A percentile compares a stretch with the other conserved stretches of the same genome.
Conservation (phyloP, 2,113 vertebrate species). For the Caloenas nicobarica region DNA sequence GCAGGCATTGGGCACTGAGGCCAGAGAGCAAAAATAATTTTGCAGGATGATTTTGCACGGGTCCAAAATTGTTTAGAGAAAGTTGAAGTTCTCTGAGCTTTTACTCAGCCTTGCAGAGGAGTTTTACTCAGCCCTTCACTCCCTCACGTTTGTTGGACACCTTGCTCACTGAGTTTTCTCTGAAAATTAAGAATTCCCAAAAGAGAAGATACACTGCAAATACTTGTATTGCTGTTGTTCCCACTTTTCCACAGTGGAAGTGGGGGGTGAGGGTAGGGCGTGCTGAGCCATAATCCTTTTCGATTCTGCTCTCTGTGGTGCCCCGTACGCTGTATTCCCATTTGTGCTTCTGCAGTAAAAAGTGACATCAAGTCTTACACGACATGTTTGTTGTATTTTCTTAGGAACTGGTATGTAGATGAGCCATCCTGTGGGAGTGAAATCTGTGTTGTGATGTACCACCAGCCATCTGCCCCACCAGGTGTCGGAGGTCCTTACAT, state of each 20-base stretch:
- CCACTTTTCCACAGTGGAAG: neutral
- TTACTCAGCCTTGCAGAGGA: neutral
- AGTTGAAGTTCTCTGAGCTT: neutral
- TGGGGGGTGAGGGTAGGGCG: accelerated
- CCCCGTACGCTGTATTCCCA: neutral
- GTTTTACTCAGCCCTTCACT: neutral
- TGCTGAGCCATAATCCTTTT: neutral
- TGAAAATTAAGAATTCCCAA: neutral
- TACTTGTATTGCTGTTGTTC: accelerated
- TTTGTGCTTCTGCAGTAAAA: neutral
- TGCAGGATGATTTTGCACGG: neutral
- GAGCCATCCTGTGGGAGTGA: constrained; percentile 92
- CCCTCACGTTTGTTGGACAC: accelerated
- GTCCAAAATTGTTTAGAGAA: neutral
- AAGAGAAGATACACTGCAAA: neutral
- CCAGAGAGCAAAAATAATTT: neutral
- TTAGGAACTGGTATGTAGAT: constrained; percentile 92
- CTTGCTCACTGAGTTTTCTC: accelerated
- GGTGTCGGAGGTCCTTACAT: constrained; percentile 81
- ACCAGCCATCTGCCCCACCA: constrained; percentile 81
- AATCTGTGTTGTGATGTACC: constrained; percentile 90
- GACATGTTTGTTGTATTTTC: neutral
- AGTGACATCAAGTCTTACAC: neutral
- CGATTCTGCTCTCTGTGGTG: neutral
- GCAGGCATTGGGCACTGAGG: neutral